Percentiles rank a stretch among this genome's conserved stretches.
Evolutionary conservation across 2,113 vertebrate species (phyloP).

Genomic region (Ornithorhynchus anatinus): DNA sequence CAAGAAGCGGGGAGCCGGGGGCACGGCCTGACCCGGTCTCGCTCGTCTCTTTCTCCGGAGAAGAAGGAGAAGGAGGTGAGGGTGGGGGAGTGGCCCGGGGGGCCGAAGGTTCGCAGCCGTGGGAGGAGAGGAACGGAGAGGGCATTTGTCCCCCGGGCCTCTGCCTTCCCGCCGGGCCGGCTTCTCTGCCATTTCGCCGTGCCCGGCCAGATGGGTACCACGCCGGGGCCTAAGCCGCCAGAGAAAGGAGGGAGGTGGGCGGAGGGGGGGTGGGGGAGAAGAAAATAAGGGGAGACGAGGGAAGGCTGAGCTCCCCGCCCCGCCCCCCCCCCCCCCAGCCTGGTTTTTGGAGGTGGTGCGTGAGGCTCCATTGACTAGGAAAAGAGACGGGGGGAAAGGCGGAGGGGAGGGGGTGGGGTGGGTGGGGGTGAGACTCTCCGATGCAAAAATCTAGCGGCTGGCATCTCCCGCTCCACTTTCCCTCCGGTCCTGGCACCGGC

Average conservation of each 20-base stretch:
- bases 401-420: too few species aligned
- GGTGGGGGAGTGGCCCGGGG: conserved; percentile 49
- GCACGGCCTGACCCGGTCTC: conserved; percentile 22
- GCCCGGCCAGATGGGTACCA: conserved; percentile 31
- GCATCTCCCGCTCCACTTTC: conserved; percentile 31
- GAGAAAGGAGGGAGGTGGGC: background rate
- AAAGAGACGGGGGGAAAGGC: too few species aligned
- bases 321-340: too few species aligned
- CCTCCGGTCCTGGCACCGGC: conserved; percentile 32
- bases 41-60: conserved; percentile 41
- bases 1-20: background rate
- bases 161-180: background rate
- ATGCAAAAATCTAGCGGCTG: too few species aligned
- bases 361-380: too few species aligned
- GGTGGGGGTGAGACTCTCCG: too few species aligned
- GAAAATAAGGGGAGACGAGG: background rate
- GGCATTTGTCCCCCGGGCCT: conserved; percentile 47
- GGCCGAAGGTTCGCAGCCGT: conserved; percentile 73
- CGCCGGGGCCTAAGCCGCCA: conserved; percentile 29
- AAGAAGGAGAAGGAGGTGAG: conserved; percentile 1
- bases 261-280: background rate
- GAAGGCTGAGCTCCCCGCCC: too few species aligned
- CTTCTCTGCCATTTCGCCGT: conserved; percentile 49
- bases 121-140: conserved; percentile 71
- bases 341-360: too few species aligned